These are phyloP conservation scores for Glyphotaelius pellucidus DNA, from an alignment of 2,888 invertebrate genomes.

Conservation along the genomic window DNA sequence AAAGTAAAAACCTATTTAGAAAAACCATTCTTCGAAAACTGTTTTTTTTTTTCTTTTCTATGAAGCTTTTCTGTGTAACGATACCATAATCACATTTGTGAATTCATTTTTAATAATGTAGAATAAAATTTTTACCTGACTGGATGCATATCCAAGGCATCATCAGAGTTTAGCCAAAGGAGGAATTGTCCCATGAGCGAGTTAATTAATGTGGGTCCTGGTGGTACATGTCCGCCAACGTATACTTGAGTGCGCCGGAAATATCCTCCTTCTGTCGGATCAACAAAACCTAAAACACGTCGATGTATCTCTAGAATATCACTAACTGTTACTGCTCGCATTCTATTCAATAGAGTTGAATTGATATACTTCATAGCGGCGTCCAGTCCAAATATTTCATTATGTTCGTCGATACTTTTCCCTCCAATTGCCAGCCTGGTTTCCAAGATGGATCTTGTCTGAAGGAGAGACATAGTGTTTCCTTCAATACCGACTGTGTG, in stretches of 20 bases:
- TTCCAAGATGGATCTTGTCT: slow-evolving; percentile 94
- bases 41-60: too few relatives aligned
- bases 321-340: slow-evolving; percentile 87
- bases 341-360: slow-evolving; percentile 86
- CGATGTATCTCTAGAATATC: slow-evolving; percentile 96
- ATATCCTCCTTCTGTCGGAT: slow-evolving; percentile 93
- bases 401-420: slow-evolving; percentile 97
- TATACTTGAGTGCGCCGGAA: slow-evolving; percentile 94
- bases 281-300: slow-evolving; percentile 95
- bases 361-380: slow-evolving; percentile 96
- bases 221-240: slow-evolving; percentile 96
- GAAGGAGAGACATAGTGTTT: slow-evolving; percentile 95
- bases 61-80: too few relatives aligned
- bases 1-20: too few relatives aligned
- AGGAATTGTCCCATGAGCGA: slow-evolving; percentile 91
- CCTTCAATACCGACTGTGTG: slow-evolving; percentile 99
- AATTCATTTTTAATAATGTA: not conserved
- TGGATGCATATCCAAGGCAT: slow-evolving; percentile 91
- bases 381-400: slow-evolving; percentile 96
- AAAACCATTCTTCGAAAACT: too few relatives aligned
- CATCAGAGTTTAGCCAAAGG: slow-evolving; percentile 95
- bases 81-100: not conserved
- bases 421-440: slow-evolving; percentile 87
- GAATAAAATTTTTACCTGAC: slow-evolving; percentile 76
- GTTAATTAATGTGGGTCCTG: slow-evolving; percentile 89